Evolutionary conservation across 2,113 vertebrate genomes (phyloP), one percentile per base, ranked within the genome.

Genomic region (Silurus meridionalis): DNA sequence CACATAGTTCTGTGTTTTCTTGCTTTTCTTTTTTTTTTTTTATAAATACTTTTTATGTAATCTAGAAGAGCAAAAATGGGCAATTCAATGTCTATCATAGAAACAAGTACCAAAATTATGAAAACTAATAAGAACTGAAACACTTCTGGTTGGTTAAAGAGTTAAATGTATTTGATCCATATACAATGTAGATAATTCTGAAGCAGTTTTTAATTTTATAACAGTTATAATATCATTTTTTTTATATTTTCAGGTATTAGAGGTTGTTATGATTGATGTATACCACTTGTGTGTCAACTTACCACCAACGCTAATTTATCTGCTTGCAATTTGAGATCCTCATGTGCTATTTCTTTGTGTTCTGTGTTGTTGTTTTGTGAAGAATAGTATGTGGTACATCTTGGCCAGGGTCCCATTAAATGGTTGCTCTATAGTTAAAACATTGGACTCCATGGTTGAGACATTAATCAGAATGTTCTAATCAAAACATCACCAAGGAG

Each of bases 1-100:
- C 37, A 80, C 78, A 80, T 48, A 37, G 9, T 28, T 48, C 78
- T 80, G 55, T 80, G 78, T 80, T 80, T 58, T 61, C 78, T 80
- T 60, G 60, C 28, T 28, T 78, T 77, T 74, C 17, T 52, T 74
- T 52, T 52, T 55, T 77, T 61, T 67, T 86, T 11, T 46, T 85
- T 25, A 80, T 37, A 57, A 58, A 37, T 58, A 3, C 53, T 79
- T 75, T n/a, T 78, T 55, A 78, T 55, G 52, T 57, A 79, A 79
- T 58, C n/a, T 58, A 37, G 14, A 57, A 79, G 0, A 28, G 14
- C n/a, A 58, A 55, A 58, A 50, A 71, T 1, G 19, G 23, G 0
- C 52, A 53, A 57, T 28, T 28, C 13, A 57, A 8, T 28, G 14
- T 28, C 75, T 79, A 28, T 17, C 8, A 79, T 37, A 53, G 14